Conservation (phyloP, 2,113 vertebrate species). For the Seriola rivoliana region DNA sequence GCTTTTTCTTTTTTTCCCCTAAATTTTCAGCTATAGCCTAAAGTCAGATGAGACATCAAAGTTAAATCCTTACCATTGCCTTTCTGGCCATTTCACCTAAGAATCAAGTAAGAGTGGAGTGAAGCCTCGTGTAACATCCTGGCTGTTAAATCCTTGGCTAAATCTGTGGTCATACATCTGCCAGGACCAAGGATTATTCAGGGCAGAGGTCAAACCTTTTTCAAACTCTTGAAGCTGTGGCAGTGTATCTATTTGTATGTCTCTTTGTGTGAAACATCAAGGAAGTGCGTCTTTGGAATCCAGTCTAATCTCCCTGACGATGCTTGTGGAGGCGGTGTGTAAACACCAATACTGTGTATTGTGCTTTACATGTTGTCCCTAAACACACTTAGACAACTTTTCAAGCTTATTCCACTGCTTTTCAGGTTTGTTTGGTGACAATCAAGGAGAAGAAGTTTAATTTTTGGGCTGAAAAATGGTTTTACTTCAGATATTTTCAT, state of each 20-base stretch:
- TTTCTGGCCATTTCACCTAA: constrained; percentile 67
- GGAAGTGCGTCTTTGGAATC: not conserved
- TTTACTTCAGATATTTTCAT: no score
- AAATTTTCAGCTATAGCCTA: not conserved
- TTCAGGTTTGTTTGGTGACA: not conserved
- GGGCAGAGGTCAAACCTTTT: constrained; percentile 53
- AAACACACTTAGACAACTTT: not conserved
- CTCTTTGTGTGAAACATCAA: not conserved
- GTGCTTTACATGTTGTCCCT: not conserved
- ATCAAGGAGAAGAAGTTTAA: no score
- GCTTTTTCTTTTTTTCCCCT: not conserved
- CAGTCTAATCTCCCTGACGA: not conserved
- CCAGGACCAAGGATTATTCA: constrained; percentile 70
- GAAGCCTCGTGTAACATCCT: constrained; percentile 33
- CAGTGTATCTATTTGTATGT: constrained; percentile 17
- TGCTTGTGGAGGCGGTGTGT: not conserved
- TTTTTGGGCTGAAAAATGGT: no score
- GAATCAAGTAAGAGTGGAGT: constrained; percentile 20
- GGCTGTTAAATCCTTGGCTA: constrained; percentile 69
- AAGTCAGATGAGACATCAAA: not conserved
- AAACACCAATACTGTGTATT: no score
- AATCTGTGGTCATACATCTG: constrained; percentile 69
- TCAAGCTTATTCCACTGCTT: not conserved
- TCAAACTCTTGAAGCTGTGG: not conserved
- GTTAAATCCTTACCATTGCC: constrained; percentile 59